A percentile compares a stretch with the other conserved stretches of the same genome.
These are phyloP conservation scores for Drosophila ustulata DNA, from an alignment of 2,888 invertebrate genomes.

Conservation along the genomic window DNA sequence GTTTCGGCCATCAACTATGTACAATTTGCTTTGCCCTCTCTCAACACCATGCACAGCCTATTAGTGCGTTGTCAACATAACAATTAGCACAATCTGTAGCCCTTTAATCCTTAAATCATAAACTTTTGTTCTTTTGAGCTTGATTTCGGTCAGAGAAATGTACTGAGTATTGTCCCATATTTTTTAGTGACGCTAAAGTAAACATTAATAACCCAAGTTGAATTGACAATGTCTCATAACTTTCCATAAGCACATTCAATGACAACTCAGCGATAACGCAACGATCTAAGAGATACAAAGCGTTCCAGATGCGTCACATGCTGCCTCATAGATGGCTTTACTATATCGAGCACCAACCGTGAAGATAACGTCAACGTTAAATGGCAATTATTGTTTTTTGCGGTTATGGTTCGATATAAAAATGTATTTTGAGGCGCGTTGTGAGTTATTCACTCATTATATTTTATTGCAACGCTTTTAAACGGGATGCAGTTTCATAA, in stretches of 20 bases:
- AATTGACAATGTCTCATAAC: background rate
- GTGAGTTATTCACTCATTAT: no score
- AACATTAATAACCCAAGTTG: background rate
- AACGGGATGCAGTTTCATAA: no score
- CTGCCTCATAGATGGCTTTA: background rate
- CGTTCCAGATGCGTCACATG: conserved; percentile 7
- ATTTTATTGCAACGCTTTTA: no score
- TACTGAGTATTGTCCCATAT: background rate
- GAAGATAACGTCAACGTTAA: background rate
- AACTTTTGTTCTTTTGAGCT: background rate
- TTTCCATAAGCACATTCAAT: background rate
- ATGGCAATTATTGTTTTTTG: background rate
- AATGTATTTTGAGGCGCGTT: background rate
- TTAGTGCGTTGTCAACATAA: conserved; percentile 14
- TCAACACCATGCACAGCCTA: background rate
- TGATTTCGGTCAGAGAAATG: background rate
- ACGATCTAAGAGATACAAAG: conserved; percentile 3
- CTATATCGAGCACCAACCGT: background rate
- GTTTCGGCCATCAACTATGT: conserved; percentile 13
- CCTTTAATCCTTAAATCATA: background rate
- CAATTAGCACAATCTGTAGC: background rate
- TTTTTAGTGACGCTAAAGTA: background rate
- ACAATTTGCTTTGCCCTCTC: background rate
- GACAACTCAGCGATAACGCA: background rate
- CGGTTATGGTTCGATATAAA: background rate